These are phyloP conservation scores for Molorchus minor DNA, from an alignment of 2,888 invertebrate species.

Conservation along the genomic window DNA sequence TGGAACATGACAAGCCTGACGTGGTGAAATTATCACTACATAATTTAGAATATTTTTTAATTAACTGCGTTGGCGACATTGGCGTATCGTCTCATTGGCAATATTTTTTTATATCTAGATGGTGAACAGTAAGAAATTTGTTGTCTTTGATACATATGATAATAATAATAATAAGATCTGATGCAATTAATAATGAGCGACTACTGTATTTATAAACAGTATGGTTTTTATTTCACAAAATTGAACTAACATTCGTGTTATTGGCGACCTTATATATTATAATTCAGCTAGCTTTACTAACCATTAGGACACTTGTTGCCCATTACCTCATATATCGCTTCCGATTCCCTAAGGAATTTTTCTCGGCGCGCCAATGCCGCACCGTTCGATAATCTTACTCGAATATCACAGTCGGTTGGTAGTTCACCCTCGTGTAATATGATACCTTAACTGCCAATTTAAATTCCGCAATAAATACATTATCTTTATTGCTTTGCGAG, in stretches of 20 bases:
- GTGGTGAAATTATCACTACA: constrained; percentile 1
- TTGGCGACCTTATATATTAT: too few species aligned
- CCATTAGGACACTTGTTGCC: not conserved
- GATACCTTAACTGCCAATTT: constrained; percentile 45
- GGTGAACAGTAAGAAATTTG: too few species aligned
- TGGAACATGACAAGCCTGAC: constrained; percentile 5
- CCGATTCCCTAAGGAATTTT: constrained; percentile 5
- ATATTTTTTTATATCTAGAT: too few species aligned
- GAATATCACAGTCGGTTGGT: constrained; percentile 21
- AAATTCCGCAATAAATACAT: constrained; percentile 49
- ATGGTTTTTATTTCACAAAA: too few species aligned
- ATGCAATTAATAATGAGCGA: too few species aligned
- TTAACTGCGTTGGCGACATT: too few species aligned
- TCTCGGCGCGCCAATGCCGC: constrained; percentile 12
- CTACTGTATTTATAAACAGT: too few species aligned
- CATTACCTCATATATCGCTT: not conserved
- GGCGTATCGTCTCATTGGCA: too few species aligned
- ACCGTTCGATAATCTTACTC: constrained; percentile 1
- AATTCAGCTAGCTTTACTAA: too few species aligned
- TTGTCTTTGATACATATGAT: too few species aligned
- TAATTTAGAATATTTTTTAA: too few species aligned
- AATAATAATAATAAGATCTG: not conserved
- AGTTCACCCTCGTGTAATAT: constrained; percentile 36
- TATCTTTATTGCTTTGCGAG: constrained; percentile 38
- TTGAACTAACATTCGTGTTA: too few species aligned